phyloP scores from a whole-genome alignment of 2,113 vertebrate species.

The Odocoileus virginianus region DNA sequence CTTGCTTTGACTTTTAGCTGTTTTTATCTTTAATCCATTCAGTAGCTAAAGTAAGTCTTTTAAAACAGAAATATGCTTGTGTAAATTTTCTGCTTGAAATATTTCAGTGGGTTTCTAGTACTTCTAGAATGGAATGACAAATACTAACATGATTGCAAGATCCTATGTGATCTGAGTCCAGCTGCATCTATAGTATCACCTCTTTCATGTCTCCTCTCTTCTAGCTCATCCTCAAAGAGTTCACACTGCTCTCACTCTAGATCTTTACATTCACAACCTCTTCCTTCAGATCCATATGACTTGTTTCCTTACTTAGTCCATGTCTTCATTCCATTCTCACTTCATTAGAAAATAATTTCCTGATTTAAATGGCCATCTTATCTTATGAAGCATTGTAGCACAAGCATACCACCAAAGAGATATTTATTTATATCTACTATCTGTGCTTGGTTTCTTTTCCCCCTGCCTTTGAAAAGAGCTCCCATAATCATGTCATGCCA shows the following conservation, averaged over 20 bases:
- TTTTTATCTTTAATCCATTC: not conserved
- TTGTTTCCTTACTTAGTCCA: not conserved
- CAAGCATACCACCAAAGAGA: not conserved
- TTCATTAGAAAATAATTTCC: not conserved
- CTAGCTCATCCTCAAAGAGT: not conserved
- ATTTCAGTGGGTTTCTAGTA: not conserved
- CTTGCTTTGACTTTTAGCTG: not conserved
- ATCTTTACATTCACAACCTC: not conserved
- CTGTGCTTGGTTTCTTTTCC: not conserved
- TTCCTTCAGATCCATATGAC: not conserved
- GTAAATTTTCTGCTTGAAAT: not conserved
- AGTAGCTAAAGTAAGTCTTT: not conserved
- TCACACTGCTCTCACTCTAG: not conserved
- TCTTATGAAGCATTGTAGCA: not conserved
- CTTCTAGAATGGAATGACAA: not conserved
- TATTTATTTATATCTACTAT: not conserved
- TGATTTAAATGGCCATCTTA: not conserved
- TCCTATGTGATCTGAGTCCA: not conserved
- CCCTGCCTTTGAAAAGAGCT: not conserved
- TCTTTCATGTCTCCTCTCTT: not conserved
- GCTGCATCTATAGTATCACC: not conserved
- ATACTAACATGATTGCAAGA: not conserved
- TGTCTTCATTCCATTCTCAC: not conserved
- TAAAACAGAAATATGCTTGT: not conserved
- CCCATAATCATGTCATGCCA: not conserved